Percentiles rank a stretch among this genome's conserved stretches.
Conservation (phyloP, 2,797 vertebrate genomes). For the Anguilla obscura region DNA sequence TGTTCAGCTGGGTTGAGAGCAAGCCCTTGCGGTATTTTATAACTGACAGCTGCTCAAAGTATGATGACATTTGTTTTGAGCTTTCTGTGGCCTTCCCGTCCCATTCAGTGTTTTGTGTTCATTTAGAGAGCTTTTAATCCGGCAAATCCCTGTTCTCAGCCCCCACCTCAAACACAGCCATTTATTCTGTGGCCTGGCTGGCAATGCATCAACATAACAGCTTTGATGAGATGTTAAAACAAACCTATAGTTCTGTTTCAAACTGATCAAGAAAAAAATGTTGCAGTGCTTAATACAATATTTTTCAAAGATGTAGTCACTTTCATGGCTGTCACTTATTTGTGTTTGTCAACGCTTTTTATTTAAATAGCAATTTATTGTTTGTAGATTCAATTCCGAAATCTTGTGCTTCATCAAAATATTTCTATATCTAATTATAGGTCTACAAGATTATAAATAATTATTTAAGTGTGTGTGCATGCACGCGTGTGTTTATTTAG, state of each 20-base stretch:
- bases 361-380: no score
- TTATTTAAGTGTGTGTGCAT: neutral
- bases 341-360: no score
- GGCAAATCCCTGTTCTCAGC: slow-evolving; percentile 52
- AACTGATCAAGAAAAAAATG: neutral
- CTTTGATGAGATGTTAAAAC: slow-evolving; percentile 30
- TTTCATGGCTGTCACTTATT: no score
- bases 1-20: neutral
- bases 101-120: slow-evolving; percentile 56
- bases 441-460: no score
- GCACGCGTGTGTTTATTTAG: no score
- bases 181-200: slow-evolving; percentile 46
- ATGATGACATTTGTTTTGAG: neutral
- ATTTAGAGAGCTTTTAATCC: slow-evolving; percentile 67
- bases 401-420: no score
- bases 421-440: no score
- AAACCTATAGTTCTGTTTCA: neutral
- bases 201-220: slow-evolving; percentile 59
- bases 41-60: neutral
- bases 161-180: slow-evolving; percentile 55
- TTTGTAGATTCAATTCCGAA: no score
- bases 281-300: neutral
- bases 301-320: neutral
- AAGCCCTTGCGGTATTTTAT: neutral
- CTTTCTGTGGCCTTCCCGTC: slow-evolving; percentile 26